phyloP scores from a whole-genome alignment of 2,113 vertebrate species.

The Hemicordylus capensis region DNA sequence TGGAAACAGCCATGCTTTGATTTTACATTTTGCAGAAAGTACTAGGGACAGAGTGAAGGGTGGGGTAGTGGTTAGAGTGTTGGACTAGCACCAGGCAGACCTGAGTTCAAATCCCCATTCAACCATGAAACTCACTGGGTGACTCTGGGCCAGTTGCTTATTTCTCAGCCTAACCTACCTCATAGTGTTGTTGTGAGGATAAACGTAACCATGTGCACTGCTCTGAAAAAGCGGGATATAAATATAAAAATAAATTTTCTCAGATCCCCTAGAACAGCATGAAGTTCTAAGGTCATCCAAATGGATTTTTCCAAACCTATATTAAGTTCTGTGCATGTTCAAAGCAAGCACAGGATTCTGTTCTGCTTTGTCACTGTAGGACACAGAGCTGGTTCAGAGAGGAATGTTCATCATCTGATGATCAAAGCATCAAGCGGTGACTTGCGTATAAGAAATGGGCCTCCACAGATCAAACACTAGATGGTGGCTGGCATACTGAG shows the following conservation, averaged over 20 bases:
- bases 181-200: no score
- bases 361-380: neutral
- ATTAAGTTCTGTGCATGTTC: neutral
- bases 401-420: neutral
- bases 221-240: no score
- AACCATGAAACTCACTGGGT: no score
- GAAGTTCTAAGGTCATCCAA: neutral
- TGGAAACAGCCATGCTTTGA: conserved; percentile 23
- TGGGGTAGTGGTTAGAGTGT: no score
- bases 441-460: neutral
- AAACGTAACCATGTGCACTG: no score
- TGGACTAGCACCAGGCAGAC: no score
- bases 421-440: neutral
- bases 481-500: no score
- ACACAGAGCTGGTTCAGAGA: neutral
- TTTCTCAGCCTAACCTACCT: no score
- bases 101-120: no score
- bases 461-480: no score
- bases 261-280: neutral
- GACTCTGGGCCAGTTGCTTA: no score
- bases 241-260: neutral
- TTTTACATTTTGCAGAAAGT: neutral
- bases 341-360: neutral
- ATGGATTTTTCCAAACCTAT: accelerated
- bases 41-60: neutral